Base-by-base conservation (phyloP, 2,113 vertebrate species). In the Talpa occidentalis region DNA sequence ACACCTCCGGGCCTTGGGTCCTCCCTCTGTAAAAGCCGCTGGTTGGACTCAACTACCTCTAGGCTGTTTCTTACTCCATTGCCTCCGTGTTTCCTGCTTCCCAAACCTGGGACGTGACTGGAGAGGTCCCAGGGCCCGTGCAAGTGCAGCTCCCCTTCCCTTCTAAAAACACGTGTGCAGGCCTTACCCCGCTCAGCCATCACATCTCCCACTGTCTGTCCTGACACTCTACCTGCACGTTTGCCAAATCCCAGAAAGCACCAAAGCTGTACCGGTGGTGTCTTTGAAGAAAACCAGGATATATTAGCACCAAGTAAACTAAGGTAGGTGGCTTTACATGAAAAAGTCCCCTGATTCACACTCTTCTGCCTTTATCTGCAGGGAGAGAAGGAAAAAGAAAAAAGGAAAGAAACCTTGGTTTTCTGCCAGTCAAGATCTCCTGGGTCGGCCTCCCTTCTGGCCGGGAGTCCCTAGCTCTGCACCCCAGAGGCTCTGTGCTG, bases 121-220 rank as follows among this genome's bases (percentile, higher is more conserved):
- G 56, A 35, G 69, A 85, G 76, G 49, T 16, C 66, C n/a, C 60
- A 74, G 59, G 70, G 74, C 9, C 5, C 6, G 1, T 2, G 24
- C 6, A 56, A 47, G 12, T 3, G 6, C 37, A 73, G 35, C 24
- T 70, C 14, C 60, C 22, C 17, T 78, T 54, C 19, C 26, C 40
- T 42, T 62, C 66, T 9, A 76, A 59, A 82, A 78, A 47, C 12
- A 56, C 0, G 3, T 59, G 3, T 3, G 1, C 19, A 14, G 14
- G 24, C 16, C 54, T 54, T 1, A 15, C 49, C 11, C 11, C 35
- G 6, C 6, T 1, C 30, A 24, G 10, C 2, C 8, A 3, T n/a
- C 47, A 35, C 37, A 0, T 59, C 76, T 73, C 17, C 67, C 76
- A 60, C 19, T 37, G 47, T n/a, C 40, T 10, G 5, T 40, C 12